phyloP scores from a whole-genome alignment of 2,888 invertebrate genomes.

The Philaethria dido region DNA sequence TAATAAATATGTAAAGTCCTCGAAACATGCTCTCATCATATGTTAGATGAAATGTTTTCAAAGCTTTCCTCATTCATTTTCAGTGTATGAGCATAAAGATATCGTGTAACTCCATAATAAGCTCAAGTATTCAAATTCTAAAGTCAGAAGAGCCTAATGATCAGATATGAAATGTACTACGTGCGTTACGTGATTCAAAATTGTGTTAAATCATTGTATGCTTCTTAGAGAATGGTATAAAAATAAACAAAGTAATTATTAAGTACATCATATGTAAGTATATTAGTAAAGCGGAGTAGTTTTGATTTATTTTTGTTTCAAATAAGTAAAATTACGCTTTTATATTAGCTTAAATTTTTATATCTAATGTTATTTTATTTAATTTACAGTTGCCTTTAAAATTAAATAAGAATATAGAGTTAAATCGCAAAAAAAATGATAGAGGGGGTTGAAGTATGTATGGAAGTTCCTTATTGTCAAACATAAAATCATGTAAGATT shows the following conservation, averaged over 20 bases:
- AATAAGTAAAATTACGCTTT: no score
- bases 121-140: conserved; percentile 18
- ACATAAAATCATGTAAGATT: no score
- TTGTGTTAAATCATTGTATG: background rate
- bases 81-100: conserved; percentile 17
- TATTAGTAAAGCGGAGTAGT: no score
- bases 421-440: no score
- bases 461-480: no score
- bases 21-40: background rate
- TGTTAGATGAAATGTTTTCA: conserved; percentile 9
- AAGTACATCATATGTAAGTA: no score
- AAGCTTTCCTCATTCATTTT: conserved; percentile 12
- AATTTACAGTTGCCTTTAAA: no score
- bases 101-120: conserved; percentile 10
- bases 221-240: background rate
- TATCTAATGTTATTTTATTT: no score
- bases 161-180: background rate
- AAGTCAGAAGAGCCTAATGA: conserved; percentile 5
- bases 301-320: no score
- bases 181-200: background rate
- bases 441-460: no score
- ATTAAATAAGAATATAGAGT: no score
- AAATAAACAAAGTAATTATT: background rate
- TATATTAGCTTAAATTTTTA: no score
- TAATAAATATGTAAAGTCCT: background rate